Evolutionary conservation across 2,888 invertebrate genomes (phyloP).

Genomic region (Autographa pulchrina): DNA sequence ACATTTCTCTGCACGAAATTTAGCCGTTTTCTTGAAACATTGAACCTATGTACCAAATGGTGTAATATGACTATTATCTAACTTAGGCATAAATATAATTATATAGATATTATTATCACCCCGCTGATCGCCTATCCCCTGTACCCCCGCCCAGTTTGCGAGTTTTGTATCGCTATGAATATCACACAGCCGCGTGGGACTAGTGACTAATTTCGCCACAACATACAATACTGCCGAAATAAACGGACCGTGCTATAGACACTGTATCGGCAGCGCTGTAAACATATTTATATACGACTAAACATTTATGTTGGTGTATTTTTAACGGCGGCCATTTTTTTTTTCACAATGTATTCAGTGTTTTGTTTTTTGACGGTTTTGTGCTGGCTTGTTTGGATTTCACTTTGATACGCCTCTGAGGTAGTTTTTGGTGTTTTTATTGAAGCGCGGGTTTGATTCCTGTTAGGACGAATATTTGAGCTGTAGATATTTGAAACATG

Average conservation of each 20-base stretch:
- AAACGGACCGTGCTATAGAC: conserved; percentile 53
- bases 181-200: conserved; percentile 65
- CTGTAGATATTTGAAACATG: not conserved
- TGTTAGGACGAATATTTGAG: not conserved
- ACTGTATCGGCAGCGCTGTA: conserved; percentile 35
- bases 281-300: conserved; percentile 50
- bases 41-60: too few species aligned
- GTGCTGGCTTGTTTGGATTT: conserved; percentile 8
- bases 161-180: conserved; percentile 66
- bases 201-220: conserved; percentile 71
- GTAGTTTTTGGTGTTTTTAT: not conserved
- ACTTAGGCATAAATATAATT: too few species aligned
- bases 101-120: not conserved
- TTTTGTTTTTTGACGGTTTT: conserved; percentile 12
- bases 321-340: conserved; percentile 14
- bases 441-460: not conserved
- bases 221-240: conserved; percentile 58
- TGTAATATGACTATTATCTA: too few species aligned
- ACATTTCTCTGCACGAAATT: too few species aligned
- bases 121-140: conserved; percentile 13
- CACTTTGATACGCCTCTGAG: not conserved
- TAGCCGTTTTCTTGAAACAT: too few species aligned
- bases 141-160: not conserved
- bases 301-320: conserved; percentile 40
- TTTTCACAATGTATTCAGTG: conserved; percentile 20